phyloP scores from a whole-genome alignment of 2,888 invertebrate genomes.

The Cryptus viduatorius region DNA sequence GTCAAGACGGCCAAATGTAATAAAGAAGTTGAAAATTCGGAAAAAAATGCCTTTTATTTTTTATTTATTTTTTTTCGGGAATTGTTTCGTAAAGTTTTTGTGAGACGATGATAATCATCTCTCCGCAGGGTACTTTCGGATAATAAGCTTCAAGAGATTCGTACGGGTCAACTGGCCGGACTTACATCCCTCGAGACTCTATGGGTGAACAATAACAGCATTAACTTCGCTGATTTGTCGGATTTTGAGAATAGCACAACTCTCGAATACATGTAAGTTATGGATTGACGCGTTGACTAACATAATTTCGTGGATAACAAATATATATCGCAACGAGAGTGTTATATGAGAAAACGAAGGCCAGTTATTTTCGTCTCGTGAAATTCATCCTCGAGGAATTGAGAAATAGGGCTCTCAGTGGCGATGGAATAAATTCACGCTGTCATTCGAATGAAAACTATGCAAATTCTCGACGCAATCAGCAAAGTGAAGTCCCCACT shows the following conservation, averaged over 20 bases:
- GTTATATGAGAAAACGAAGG: constrained; percentile 13
- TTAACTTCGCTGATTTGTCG: constrained; percentile 84
- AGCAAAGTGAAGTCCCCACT: constrained; percentile 62
- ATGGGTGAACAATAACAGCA: constrained; percentile 85
- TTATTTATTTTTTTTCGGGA: constrained; percentile 60
- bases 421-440: constrained; percentile 6
- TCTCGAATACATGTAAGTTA: constrained; percentile 84
- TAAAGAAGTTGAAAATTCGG: not conserved
- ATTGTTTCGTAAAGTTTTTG: not conserved
- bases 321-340: not conserved
- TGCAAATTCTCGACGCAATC: constrained; percentile 53
- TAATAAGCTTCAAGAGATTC: constrained; percentile 83
- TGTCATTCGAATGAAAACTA: constrained; percentile 36
- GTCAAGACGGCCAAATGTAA: not conserved
- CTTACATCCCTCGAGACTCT: constrained; percentile 85
- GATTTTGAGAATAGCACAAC: constrained; percentile 83
- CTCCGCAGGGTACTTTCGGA: constrained; percentile 79
- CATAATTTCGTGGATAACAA: no score
- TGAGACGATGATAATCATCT: not conserved
- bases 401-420: not conserved
- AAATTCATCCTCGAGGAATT: constrained; percentile 12
- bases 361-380: constrained; percentile 6
- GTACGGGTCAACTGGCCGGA: constrained; percentile 84
- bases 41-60: not conserved
- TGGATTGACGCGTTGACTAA: not conserved